Evolutionary conservation across 2,888 invertebrate species (phyloP), one percentile per base, ranked within the genome.

Genomic region (Lycia hirtaria): DNA sequence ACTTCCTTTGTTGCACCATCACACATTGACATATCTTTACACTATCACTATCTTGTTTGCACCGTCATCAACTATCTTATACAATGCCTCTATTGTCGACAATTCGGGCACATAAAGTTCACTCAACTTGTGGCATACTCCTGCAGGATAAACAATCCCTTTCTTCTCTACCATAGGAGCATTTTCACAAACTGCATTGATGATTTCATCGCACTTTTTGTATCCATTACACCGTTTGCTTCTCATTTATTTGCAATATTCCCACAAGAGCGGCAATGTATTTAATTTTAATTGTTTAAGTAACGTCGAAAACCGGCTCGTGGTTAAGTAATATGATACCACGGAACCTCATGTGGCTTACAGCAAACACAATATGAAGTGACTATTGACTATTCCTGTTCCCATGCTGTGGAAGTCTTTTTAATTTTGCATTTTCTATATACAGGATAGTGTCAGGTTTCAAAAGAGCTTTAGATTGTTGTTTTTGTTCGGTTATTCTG

Each of bases 311-410:
- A 45, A 52, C 61, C 52, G 55, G 58, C 68, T 51, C 51, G 56
- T 76, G 61, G 75, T 80, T 67, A 54, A 60, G 91, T 82, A 88
- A 89, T 81, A 61, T 68, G 85, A 90, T 85, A 89, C 84, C 76
- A 77, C 83, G 80, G 84, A 88, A 85, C 83, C 83, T 84, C 83
- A 77, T 83, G 83, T 79, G 87, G 88, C 87, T 88, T 88, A 81
- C 83, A 80, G 80, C 81, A 90, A 89, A 90, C 87, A 89, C 85
- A 88, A 88, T 86, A 87, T 87, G 89, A 87, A 91, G 89, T 88
- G 90, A 87, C 89, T 91, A 90, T 91, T 89, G 91, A 91, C 90
- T 91, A 88, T 88, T 89, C 85, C 77, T 80, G 88, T 88, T 87
- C 87, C 82, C 84, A 84, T 75, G 77, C 72, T 66, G 72, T 72